A percentile compares a stretch with the other conserved stretches of the same genome.
phyloP scores from a whole-genome alignment of 2,113 vertebrate genomes.

The Aramus guarauna region DNA sequence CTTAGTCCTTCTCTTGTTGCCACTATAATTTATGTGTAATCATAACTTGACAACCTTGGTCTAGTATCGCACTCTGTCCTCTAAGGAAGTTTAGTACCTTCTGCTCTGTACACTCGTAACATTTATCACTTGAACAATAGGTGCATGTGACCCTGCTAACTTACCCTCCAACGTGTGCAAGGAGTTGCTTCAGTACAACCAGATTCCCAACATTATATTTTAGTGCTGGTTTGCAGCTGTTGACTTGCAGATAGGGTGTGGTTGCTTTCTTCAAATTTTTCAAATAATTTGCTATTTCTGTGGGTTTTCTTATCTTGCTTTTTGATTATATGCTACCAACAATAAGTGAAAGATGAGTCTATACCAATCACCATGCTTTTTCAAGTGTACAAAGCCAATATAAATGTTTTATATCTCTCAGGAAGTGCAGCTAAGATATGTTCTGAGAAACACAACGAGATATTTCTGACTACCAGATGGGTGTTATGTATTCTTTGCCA shows the following conservation, averaged over 20 bases:
- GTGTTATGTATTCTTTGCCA: not conserved
- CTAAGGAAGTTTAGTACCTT: constrained; percentile 36
- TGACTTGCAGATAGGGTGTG: not conserved
- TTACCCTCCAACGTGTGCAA: not conserved
- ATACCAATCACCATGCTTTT: not conserved
- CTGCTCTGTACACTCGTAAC: not conserved
- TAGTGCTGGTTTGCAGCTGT: not conserved
- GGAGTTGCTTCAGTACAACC: not conserved
- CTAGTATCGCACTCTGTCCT: constrained; percentile 8
- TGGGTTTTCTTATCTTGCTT: not conserved
- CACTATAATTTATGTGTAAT: constrained; percentile 45
- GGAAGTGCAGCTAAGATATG: not conserved
- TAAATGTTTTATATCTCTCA: not conserved
- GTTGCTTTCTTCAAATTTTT: not conserved
- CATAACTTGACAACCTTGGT: constrained; percentile 35
- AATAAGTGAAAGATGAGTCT: not conserved
- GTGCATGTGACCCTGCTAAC: not conserved
- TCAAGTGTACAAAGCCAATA: not conserved
- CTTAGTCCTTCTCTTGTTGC: constrained; percentile 30
- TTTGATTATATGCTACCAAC: not conserved
- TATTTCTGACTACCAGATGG: not conserved
- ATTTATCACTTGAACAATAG: constrained; percentile 17
- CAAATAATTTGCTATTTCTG: not conserved
- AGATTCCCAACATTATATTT: not conserved
- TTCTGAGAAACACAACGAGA: fast-evolving